Percentiles rank a stretch among this genome's conserved stretches.
These are phyloP conservation scores for Pangasius mekongensis DNA, from an alignment of 2,797 vertebrate species.

Conservation along the genomic window DNA sequence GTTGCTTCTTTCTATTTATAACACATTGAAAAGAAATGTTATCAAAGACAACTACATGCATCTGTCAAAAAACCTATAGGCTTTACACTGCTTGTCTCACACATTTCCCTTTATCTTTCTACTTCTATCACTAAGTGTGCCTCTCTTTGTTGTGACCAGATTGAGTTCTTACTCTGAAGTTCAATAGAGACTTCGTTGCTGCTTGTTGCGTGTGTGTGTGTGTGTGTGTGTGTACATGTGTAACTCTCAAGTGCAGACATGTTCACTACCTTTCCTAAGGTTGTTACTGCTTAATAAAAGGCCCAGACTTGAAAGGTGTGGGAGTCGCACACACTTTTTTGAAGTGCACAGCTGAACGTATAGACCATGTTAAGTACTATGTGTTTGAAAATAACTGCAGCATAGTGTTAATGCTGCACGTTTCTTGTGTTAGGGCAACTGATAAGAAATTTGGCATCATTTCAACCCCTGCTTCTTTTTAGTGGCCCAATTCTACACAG, in stretches of 20 bases:
- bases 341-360: background rate
- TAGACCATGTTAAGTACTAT: background rate
- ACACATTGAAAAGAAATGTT: constrained; percentile 5
- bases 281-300: constrained; percentile 45
- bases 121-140: constrained; percentile 16
- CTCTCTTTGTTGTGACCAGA: constrained; percentile 23
- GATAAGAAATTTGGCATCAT: background rate
- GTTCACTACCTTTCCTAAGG: constrained; percentile 28
- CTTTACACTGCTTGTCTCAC: constrained; percentile 1
- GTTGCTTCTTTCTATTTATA: constrained; percentile 9
- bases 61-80: background rate
- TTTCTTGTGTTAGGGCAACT: background rate
- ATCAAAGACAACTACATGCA: background rate
- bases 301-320: constrained; percentile 27
- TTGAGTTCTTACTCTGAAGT: constrained; percentile 14
- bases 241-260: constrained; percentile 47
- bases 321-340: background rate
- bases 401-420: background rate
- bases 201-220: constrained; percentile 20
- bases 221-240: background rate
- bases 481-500: background rate
- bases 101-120: background rate
- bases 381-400: constrained; percentile 1
- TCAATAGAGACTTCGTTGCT: constrained; percentile 25
- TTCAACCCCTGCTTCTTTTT: background rate